Percentiles rank a stretch among this genome's conserved stretches.
phyloP scores from a whole-genome alignment of 2,113 vertebrate species.

The Alces alces region DNA sequence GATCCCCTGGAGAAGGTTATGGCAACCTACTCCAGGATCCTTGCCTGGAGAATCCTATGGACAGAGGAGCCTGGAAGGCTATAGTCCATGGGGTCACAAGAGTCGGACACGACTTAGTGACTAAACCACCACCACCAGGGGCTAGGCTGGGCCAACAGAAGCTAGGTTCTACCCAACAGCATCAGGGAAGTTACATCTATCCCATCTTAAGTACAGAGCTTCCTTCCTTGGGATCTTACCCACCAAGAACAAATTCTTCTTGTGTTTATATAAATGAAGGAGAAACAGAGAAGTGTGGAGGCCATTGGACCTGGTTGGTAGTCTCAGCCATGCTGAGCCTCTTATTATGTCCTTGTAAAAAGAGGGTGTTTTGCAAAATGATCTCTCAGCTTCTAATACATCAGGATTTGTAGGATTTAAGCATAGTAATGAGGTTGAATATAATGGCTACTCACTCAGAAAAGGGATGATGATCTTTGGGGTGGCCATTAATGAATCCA shows the following conservation, averaged over 20 bases:
- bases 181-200: not conserved
- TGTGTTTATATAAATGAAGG: not conserved
- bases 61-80: too few species aligned
- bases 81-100: too few species aligned
- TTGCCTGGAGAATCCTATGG: too few species aligned
- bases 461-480: not conserved
- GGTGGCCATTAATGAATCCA: not conserved
- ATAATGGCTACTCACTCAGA: conserved; percentile 27
- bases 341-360: not conserved
- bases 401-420: not conserved
- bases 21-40: too few species aligned
- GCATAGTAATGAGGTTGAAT: not conserved
- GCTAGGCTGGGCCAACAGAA: not conserved
- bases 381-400: not conserved
- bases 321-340: not conserved
- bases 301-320: not conserved
- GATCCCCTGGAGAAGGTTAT: too few species aligned
- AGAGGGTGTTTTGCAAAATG: not conserved
- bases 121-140: not conserved
- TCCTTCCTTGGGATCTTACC: not conserved
- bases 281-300: not conserved
- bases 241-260: not conserved
- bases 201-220: not conserved
- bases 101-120: too few species aligned
- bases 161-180: not conserved